Evolutionary conservation across 2,797 vertebrate species (phyloP).

Genomic region (Poecilia gillii): DNA sequence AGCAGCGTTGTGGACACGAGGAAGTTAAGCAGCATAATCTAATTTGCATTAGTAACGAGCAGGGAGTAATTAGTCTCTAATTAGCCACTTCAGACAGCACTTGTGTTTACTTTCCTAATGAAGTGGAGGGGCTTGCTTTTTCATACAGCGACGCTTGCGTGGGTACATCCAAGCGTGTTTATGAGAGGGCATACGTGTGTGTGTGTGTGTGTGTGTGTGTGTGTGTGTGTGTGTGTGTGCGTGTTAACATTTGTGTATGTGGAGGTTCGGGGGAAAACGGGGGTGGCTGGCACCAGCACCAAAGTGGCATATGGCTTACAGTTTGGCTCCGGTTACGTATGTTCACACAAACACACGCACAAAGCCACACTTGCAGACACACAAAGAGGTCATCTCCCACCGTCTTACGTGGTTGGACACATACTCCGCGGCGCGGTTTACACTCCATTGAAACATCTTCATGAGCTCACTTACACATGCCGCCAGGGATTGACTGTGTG

Average conservation of each 20-base stretch:
- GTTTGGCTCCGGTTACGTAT: conserved; percentile 76
- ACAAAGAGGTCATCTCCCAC: conserved; percentile 48
- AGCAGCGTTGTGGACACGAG: conserved; percentile 99
- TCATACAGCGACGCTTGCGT: conserved; percentile 65
- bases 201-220: conserved; percentile 27
- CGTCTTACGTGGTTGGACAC: conserved; percentile 47
- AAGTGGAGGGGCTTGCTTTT: conserved; percentile 89
- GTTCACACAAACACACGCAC: conserved; percentile 13
- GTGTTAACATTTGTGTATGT: conserved; percentile 15
- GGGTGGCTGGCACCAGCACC: conserved; percentile 63
- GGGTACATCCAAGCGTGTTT: conserved; percentile 42
- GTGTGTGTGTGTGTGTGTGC: conserved; percentile 27
- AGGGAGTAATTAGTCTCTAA: conserved; percentile 99
- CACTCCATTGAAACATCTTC: conserved; percentile 55
- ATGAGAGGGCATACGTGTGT: conserved; percentile 20
- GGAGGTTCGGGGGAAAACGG: neutral
- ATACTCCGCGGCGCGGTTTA: conserved; percentile 32
- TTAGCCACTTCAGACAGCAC: conserved; percentile 99
- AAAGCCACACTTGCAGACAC: conserved; percentile 43
- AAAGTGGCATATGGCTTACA: conserved; percentile 81
- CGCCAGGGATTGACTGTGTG: conserved; percentile 50
- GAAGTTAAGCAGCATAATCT: conserved; percentile 99
- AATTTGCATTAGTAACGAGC: conserved; percentile 99
- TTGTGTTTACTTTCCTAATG: conserved; percentile 99
- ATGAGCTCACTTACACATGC: conserved; percentile 61